phyloP scores from a whole-genome alignment of 2,888 invertebrate species.

The Tetheella fluctuosa region DNA sequence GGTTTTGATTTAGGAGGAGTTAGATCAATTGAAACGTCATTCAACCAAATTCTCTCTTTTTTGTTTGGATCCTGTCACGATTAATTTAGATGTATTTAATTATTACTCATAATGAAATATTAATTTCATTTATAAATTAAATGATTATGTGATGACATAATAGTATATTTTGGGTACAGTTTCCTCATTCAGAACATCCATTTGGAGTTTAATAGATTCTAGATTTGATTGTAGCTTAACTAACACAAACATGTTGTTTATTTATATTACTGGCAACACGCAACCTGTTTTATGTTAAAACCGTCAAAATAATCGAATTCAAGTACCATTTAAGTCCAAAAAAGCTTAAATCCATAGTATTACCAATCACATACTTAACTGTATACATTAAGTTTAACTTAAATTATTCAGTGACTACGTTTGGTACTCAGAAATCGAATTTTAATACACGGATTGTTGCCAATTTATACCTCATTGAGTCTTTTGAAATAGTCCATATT shows the following conservation, averaged over 20 bases:
- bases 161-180: too few species aligned
- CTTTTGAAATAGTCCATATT: slow-evolving; percentile 1
- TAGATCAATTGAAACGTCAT: too few species aligned
- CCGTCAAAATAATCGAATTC: not conserved
- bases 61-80: too few species aligned
- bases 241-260: not conserved
- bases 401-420: slow-evolving; percentile 7
- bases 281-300: not conserved
- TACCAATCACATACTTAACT: slow-evolving; percentile 9
- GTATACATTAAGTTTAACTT: not conserved
- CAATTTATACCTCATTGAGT: slow-evolving; percentile 5
- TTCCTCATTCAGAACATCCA: too few species aligned
- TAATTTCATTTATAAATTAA: too few species aligned
- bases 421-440: not conserved
- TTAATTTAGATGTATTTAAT: too few species aligned
- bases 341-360: not conserved
- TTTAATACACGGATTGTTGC: slow-evolving; percentile 5
- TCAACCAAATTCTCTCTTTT: too few species aligned
- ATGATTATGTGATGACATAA: too few species aligned
- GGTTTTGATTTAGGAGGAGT: too few species aligned
- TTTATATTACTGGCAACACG: not conserved
- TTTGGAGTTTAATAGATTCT: not conserved
- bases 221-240: slow-evolving; percentile 4
- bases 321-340: not conserved
- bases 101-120: too few species aligned